phyloP scores from a whole-genome alignment of 2,113 vertebrate species.

The Coptodon bakossiorum region DNA sequence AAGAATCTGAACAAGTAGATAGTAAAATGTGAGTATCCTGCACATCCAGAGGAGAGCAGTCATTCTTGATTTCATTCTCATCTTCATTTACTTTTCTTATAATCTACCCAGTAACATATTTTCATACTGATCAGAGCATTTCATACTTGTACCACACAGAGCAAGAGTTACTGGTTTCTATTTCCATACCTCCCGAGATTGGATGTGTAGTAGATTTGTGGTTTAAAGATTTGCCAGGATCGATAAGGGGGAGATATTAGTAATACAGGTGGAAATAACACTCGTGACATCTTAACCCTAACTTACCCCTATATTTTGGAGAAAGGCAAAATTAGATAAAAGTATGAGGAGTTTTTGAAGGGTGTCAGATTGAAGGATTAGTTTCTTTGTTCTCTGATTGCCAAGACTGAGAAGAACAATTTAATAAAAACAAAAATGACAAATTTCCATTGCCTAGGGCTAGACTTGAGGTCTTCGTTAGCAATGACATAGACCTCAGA shows the following conservation, averaged over 20 bases:
- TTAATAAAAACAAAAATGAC: neutral
- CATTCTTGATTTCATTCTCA: neutral
- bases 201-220: neutral
- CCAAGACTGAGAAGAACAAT: neutral
- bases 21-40: neutral
- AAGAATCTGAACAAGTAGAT: neutral
- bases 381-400: neutral
- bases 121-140: neutral
- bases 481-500: neutral
- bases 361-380: neutral
- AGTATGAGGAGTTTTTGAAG: neutral
- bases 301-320: neutral
- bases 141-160: neutral
- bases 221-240: neutral
- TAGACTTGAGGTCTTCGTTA: neutral
- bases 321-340: neutral
- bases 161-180: neutral
- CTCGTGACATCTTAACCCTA: neutral
- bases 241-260: neutral
- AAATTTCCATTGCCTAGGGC: neutral
- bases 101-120: neutral
- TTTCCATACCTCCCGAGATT: neutral
- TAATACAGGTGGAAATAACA: neutral
- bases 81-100: neutral
- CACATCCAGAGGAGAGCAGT: neutral